Evolutionary conservation across 92 coral and sea anemone genomes (phyloP).

Genomic region (Epizoanthus scotinus): DNA sequence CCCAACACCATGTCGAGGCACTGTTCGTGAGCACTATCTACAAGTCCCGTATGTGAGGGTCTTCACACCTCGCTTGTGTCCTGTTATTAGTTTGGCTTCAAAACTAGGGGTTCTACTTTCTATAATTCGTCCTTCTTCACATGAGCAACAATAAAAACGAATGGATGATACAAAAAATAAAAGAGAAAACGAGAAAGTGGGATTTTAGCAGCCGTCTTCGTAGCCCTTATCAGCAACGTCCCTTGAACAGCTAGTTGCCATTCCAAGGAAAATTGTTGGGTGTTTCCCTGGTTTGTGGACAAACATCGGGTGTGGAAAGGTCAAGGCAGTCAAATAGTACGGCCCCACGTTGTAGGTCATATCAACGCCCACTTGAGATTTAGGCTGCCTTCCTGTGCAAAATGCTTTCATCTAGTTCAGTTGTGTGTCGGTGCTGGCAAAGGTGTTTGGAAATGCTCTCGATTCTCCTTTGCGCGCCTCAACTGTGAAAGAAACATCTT

Average conservation of each 20-base stretch:
- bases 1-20: no score
- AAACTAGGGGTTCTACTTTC: no score
- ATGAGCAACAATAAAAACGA: no score
- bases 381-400: conserved; percentile 43
- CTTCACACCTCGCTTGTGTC: conserved; percentile 38
- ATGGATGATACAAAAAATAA: no score
- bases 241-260: conserved; percentile 47
- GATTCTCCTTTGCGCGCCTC: conserved; percentile 9
- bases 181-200: no score
- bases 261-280: conserved; percentile 49
- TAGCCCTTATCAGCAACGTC: conserved; percentile 47
- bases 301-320: conserved; percentile 63
- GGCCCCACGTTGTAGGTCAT: conserved; percentile 60
- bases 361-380: conserved; percentile 45
- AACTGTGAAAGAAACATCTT: conserved; percentile 34
- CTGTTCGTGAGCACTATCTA: no score
- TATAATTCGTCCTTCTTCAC: no score
- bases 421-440: conserved; percentile 54
- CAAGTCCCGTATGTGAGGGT: conserved; percentile 35
- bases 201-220: no score
- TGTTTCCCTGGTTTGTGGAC: conserved; percentile 47
- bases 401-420: conserved; percentile 49
- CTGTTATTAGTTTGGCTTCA: no score
- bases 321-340: conserved; percentile 46
- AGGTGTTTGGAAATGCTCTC: conserved; percentile 39